Percentiles rank a stretch among this genome's conserved stretches.
phyloP scores from a whole-genome alignment of 92 coral and sea anemone species.

The Blastomussa wellsi region DNA sequence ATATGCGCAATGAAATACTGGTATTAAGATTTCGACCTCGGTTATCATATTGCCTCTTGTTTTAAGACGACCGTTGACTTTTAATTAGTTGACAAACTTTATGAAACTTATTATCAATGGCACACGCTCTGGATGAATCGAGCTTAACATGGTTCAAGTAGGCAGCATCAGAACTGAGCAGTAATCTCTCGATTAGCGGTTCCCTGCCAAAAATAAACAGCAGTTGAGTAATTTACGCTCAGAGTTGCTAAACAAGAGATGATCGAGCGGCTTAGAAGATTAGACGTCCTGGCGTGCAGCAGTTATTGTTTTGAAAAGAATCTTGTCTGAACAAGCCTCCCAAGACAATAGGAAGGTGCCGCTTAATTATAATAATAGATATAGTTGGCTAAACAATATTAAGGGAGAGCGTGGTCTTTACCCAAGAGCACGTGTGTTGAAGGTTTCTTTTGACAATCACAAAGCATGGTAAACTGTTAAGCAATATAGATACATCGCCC shows the following conservation, averaged over 20 bases:
- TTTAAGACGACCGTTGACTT: conserved; percentile 26
- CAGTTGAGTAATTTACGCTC: conserved; percentile 6
- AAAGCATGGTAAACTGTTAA: conserved; percentile 48
- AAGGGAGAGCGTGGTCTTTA: conserved; percentile 48
- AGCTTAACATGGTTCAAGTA: background rate
- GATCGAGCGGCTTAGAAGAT: conserved; percentile 25
- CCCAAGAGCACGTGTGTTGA: conserved; percentile 49
- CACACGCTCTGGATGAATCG: background rate
- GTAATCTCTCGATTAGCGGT: background rate
- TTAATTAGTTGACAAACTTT: conserved; percentile 15
- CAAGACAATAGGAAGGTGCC: conserved; percentile 31
- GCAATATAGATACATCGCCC: conserved; percentile 43
- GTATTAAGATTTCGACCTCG: background rate
- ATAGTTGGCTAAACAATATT: conserved; percentile 46
- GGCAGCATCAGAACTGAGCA: background rate
- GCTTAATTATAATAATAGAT: conserved; percentile 25
- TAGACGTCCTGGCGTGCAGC: conserved; percentile 37
- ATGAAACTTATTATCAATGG: conserved; percentile 2
- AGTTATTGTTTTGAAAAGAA: conserved; percentile 28
- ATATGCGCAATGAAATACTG: background rate
- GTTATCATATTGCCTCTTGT: background rate
- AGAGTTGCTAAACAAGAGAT: conserved; percentile 19
- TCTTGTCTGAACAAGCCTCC: conserved; percentile 48
- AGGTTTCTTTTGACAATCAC: conserved; percentile 32
- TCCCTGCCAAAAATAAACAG: conserved; percentile 18